Percentiles rank a stretch among this genome's conserved stretches.
phyloP scores from a whole-genome alignment of 2,797 vertebrate genomes.

The Chelonia mydas region DNA sequence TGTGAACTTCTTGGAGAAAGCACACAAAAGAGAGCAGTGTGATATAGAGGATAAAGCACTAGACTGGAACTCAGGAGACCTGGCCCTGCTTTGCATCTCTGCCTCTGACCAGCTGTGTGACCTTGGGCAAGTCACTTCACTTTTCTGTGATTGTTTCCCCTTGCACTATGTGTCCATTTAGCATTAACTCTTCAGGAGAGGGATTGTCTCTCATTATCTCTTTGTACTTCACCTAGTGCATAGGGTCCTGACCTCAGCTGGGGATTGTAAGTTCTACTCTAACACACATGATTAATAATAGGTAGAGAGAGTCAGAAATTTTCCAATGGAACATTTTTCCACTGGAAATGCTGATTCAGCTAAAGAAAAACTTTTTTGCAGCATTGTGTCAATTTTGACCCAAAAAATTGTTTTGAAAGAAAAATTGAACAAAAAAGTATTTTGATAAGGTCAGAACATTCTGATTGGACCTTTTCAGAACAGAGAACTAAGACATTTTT shows the following conservation, averaged over 20 bases:
- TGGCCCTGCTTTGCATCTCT: accelerated
- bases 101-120: background rate
- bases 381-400: background rate
- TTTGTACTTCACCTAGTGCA: accelerated
- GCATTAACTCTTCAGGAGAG: accelerated
- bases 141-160: accelerated
- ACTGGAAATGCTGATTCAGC: background rate
- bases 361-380: background rate
- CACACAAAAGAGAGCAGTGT: background rate
- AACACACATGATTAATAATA: background rate
- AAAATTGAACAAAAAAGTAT: accelerated
- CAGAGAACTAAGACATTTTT: background rate
- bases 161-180: background rate
- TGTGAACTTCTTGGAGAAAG: background rate
- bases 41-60: background rate
- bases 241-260: background rate
- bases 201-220: background rate
- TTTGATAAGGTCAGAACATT: background rate
- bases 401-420: background rate
- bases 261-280: background rate
- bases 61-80: background rate
- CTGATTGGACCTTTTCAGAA: background rate
- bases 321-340: background rate
- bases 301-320: accelerated
- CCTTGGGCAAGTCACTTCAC: background rate